Percentiles rank a stretch among this genome's conserved stretches.
These are phyloP conservation scores for Rutpela maculata DNA, from an alignment of 2,888 invertebrate genomes.

Conservation along the genomic window DNA sequence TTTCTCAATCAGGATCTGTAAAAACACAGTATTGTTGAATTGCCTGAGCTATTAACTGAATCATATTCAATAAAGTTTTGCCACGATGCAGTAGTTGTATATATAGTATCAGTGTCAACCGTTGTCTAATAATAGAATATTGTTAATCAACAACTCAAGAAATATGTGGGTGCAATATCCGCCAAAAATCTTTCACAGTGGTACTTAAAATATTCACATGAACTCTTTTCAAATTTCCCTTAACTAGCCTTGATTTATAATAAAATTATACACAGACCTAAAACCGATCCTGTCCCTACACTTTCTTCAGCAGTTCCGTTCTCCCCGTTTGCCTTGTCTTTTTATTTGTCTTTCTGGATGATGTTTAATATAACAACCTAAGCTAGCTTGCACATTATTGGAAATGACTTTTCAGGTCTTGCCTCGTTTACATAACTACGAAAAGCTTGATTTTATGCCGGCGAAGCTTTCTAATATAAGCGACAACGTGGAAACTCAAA, in stretches of 20 bases:
- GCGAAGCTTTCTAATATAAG: not conserved
- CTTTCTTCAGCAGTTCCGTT: not conserved
- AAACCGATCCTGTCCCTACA: not conserved
- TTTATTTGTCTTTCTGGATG: slow-evolving; percentile 2
- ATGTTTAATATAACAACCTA: slow-evolving; percentile 14
- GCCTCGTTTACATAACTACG: slow-evolving; percentile 15
- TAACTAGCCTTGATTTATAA: not conserved
- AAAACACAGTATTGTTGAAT: too few species aligned
- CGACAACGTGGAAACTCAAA: not conserved
- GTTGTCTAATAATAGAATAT: too few species aligned
- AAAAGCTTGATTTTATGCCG: not conserved
- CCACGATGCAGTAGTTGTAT: too few species aligned
- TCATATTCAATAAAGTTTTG: too few species aligned
- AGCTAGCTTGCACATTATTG: slow-evolving; percentile 11
- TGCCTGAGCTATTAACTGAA: too few species aligned
- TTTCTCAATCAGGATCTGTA: too few species aligned
- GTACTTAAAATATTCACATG: too few species aligned
- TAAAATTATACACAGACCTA: not conserved
- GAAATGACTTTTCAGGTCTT: not conserved
- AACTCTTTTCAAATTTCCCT: too few species aligned
- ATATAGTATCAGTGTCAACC: too few species aligned
- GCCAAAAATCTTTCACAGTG: too few species aligned
- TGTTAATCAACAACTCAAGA: too few species aligned
- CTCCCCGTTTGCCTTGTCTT: slow-evolving; percentile 1
- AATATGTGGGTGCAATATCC: too few species aligned